Evolutionary conservation across 1,140 invertebrate genomes (phyloP).

Genomic region (Galleria mellonella): DNA sequence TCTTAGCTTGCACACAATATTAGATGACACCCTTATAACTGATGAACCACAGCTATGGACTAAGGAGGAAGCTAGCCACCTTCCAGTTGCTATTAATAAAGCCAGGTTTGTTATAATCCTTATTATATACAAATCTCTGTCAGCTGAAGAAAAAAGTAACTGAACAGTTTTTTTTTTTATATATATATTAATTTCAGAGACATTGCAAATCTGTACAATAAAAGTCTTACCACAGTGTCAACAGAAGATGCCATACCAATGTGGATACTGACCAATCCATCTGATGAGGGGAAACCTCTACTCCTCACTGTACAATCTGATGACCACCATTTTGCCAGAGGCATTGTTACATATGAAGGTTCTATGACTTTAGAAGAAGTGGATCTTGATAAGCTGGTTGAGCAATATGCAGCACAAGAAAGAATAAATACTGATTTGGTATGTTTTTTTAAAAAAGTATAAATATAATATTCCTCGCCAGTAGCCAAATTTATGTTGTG

Average conservation of each 20-base stretch:
- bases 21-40: conserved; percentile 65
- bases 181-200: conserved; percentile 44
- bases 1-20: conserved; percentile 55
- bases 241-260: conserved; percentile 49
- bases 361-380: conserved; percentile 39
- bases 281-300: conserved; percentile 32
- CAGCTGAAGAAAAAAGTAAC: no score
- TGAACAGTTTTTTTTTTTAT: no score
- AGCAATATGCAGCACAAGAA: conserved; percentile 38
- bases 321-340: conserved; percentile 52
- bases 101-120: conserved; percentile 36
- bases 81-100: conserved; percentile 42
- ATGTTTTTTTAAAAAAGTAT: conserved; percentile 5
- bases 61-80: conserved; percentile 57
- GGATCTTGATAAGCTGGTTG: conserved; percentile 39
- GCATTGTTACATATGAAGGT: conserved; percentile 49
- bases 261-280: conserved; percentile 60
- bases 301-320: conserved; percentile 53
- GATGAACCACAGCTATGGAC: conserved; percentile 65
- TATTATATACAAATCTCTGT: no score
- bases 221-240: conserved; percentile 19
- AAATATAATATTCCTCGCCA: no score
- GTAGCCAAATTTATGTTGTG: no score
- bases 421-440: conserved; percentile 37
- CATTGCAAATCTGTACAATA: conserved; percentile 56